phyloP scores from a whole-genome alignment of 2,113 vertebrate genomes.

The Mesitornis unicolor region DNA sequence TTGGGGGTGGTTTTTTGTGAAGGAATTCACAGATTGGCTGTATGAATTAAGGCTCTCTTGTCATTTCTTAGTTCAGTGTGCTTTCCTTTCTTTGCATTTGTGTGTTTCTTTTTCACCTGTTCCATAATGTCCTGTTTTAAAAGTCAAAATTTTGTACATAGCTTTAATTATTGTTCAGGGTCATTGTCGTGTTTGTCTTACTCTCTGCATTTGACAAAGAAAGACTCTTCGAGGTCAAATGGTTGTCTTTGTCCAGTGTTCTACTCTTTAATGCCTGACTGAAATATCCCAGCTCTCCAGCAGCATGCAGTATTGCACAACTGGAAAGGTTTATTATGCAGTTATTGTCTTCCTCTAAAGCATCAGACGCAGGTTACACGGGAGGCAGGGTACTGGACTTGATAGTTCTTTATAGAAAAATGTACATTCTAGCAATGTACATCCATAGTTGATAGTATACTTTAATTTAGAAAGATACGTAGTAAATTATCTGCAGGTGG shows the following conservation, averaged over 20 bases:
- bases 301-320: constrained; percentile 57
- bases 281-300: constrained; percentile 50
- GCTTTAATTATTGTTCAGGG: constrained; percentile 63
- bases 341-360: constrained; percentile 54
- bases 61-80: constrained; percentile 44
- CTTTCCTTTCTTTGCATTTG: constrained; percentile 51
- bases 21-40: constrained; percentile 39
- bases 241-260: constrained; percentile 70
- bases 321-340: constrained; percentile 58
- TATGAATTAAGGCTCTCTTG: constrained; percentile 54
- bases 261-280: constrained; percentile 56
- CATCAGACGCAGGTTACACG: constrained; percentile 15
- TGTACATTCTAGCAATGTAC: constrained; percentile 48
- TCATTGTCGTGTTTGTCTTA: constrained; percentile 46
- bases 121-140: constrained; percentile 45
- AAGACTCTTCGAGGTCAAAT: constrained; percentile 69
- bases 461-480: constrained; percentile 34
- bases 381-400: constrained; percentile 54
- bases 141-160: constrained; percentile 71
- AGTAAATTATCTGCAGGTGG: constrained; percentile 45
- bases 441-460: constrained; percentile 44
- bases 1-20: neutral
- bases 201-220: constrained; percentile 62
- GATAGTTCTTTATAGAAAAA: constrained; percentile 1
- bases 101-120: constrained; percentile 48